These are phyloP conservation scores for Remorina albescens DNA, from an alignment of 2,797 vertebrate species.

Conservation along the genomic window DNA sequence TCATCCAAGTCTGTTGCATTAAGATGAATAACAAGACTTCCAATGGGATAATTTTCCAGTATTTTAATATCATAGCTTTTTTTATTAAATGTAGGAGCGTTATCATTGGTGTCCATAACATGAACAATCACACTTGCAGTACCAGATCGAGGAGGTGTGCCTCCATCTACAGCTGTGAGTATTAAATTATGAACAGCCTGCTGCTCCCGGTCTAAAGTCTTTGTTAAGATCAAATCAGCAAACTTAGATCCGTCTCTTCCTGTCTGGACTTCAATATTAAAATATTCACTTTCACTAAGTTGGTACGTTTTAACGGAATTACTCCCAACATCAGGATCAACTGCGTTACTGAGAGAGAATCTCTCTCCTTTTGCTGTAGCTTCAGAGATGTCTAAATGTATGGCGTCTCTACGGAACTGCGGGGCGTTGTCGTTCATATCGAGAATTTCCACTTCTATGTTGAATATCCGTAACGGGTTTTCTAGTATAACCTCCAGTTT, in stretches of 20 bases:
- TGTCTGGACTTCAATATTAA: slow-evolving; percentile 68
- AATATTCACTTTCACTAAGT: slow-evolving; percentile 71
- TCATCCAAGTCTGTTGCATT: slow-evolving; percentile 81
- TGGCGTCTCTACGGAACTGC: slow-evolving; percentile 39
- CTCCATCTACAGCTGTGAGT: slow-evolving; percentile 77
- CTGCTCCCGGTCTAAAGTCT: slow-evolving; percentile 70
- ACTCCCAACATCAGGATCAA: slow-evolving; percentile 73
- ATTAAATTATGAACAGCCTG: slow-evolving; percentile 71
- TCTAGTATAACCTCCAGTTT: slow-evolving; percentile 69
- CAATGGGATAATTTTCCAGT: slow-evolving; percentile 76
- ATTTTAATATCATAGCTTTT: slow-evolving; percentile 52
- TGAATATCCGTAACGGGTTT: slow-evolving; percentile 67
- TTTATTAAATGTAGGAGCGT: slow-evolving; percentile 81
- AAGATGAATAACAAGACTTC: slow-evolving; percentile 79
- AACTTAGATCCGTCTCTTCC: slow-evolving; percentile 70
- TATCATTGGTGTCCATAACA: slow-evolving; percentile 84
- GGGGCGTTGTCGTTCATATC: slow-evolving; percentile 78
- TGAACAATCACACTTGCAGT: slow-evolving; percentile 77
- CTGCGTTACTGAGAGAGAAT: slow-evolving; percentile 79
- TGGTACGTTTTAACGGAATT: slow-evolving; percentile 75
- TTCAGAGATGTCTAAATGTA: slow-evolving; percentile 78
- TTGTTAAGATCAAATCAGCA: slow-evolving; percentile 60
- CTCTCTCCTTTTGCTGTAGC: slow-evolving; percentile 62
- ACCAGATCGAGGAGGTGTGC: slow-evolving; percentile 69
- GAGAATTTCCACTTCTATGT: slow-evolving; percentile 67